Conservation (phyloP, 2,113 vertebrate genomes). For the Bujurquina vittata region DNA sequence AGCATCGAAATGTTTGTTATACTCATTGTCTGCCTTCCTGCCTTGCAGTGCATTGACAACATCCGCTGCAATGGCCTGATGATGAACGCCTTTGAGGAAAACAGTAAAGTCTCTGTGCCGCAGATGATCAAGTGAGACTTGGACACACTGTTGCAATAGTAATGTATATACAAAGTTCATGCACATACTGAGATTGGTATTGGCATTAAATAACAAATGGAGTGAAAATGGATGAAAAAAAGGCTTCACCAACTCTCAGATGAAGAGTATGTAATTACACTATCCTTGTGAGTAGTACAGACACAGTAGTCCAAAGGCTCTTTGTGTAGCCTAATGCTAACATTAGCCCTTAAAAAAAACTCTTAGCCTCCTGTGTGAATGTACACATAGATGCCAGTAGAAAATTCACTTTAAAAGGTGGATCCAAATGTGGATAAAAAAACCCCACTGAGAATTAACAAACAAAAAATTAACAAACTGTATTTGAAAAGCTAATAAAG, state of each 20-base stretch:
- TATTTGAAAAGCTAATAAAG: neutral
- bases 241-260: neutral
- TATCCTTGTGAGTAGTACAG: neutral
- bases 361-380: neutral
- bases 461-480: neutral
- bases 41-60: slow-evolving; percentile 93
- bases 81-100: slow-evolving; percentile 99
- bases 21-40: slow-evolving; percentile 18
- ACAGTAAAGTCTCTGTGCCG: slow-evolving; percentile 95
- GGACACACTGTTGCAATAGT: neutral
- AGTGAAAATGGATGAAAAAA: neutral
- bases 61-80: slow-evolving; percentile 98
- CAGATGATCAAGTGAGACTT: slow-evolving; percentile 98
- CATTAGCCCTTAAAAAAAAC: neutral
- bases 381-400: neutral
- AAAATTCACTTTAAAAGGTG: neutral
- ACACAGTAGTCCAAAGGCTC: neutral
- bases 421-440: neutral
- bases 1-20: neutral
- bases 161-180: slow-evolving; percentile 17
- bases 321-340: neutral
- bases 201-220: neutral
- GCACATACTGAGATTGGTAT: slow-evolving; percentile 1
- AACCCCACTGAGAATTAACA: neutral
- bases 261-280: neutral